A percentile compares a stretch with the other conserved stretches of the same genome.
phyloP scores from a whole-genome alignment of 2,113 vertebrate genomes.

The Elephas maximus region DNA sequence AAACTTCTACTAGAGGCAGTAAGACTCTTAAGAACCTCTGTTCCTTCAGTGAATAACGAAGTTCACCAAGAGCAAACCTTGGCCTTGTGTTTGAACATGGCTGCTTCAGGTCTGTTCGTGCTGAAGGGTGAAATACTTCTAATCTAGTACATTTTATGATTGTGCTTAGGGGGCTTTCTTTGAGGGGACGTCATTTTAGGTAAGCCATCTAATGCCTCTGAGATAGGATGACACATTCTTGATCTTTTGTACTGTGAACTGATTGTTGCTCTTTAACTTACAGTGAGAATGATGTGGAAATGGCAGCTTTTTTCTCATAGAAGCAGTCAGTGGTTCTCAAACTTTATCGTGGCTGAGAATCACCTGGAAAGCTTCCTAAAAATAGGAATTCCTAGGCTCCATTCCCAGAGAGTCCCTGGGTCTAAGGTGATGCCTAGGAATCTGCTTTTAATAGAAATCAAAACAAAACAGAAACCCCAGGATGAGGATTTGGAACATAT shows the following conservation, averaged over 20 bases:
- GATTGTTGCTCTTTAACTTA: not conserved
- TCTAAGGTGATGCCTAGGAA: not conserved
- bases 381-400: not conserved
- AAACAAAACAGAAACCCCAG: not conserved
- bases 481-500: not conserved
- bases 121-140: not conserved
- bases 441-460: not conserved
- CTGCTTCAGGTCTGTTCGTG: slow-evolving; percentile 59
- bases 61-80: not conserved
- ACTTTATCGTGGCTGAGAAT: not conserved
- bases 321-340: not conserved
- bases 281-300: not conserved
- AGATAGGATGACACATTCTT: not conserved
- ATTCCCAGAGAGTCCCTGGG: not conserved
- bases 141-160: slow-evolving; percentile 58
- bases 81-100: not conserved
- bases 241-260: not conserved
- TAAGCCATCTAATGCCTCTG: not conserved
- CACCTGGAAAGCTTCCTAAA: not conserved
- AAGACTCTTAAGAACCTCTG: not conserved
- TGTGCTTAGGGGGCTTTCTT: slow-evolving; percentile 69
- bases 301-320: not conserved
- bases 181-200: slow-evolving; percentile 72
- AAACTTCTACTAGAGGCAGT: fast-evolving
- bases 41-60: not conserved